Percentiles rank a stretch among this genome's conserved stretches.
Evolutionary conservation across 2,113 vertebrate genomes (phyloP).

Genomic region (Xenotilapia flavipinnis): DNA sequence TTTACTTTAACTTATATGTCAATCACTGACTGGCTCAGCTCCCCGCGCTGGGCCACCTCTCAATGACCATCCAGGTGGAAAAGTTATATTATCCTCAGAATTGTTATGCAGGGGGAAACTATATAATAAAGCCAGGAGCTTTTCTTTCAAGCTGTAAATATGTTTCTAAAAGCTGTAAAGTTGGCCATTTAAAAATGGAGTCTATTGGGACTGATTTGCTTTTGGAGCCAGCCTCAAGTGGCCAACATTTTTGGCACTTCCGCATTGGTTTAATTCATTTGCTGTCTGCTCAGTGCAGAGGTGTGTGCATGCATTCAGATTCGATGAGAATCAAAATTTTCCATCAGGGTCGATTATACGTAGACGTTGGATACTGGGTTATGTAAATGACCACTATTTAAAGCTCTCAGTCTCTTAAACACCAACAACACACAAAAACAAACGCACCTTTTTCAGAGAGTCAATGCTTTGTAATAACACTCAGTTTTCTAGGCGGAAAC

Average conservation of each 20-base stretch:
- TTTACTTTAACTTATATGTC: background rate
- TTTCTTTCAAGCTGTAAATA: background rate
- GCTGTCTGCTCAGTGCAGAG: background rate
- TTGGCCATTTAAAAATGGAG: fast-evolving
- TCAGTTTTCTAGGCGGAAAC: background rate
- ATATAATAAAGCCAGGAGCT: background rate
- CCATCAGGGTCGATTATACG: background rate
- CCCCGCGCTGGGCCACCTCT: background rate
- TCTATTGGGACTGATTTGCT: background rate
- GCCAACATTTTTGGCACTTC: background rate
- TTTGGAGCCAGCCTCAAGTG: background rate
- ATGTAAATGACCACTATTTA: background rate
- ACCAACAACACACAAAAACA: background rate
- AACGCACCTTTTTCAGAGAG: background rate
- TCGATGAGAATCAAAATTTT: background rate
- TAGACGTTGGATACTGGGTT: background rate
- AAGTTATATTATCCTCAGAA: background rate
- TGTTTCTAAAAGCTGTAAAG: background rate
- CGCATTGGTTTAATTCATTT: background rate
- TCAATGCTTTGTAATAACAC: background rate
- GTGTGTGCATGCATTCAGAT: background rate
- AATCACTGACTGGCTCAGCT: background rate
- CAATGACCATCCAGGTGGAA: background rate
- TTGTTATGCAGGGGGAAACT: background rate
- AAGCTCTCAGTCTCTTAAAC: background rate